Percentiles rank a stretch among this genome's conserved stretches.
Evolutionary conservation across 1,140 invertebrate species (phyloP).

Genomic region (Octopus bimaculoides): DNA sequence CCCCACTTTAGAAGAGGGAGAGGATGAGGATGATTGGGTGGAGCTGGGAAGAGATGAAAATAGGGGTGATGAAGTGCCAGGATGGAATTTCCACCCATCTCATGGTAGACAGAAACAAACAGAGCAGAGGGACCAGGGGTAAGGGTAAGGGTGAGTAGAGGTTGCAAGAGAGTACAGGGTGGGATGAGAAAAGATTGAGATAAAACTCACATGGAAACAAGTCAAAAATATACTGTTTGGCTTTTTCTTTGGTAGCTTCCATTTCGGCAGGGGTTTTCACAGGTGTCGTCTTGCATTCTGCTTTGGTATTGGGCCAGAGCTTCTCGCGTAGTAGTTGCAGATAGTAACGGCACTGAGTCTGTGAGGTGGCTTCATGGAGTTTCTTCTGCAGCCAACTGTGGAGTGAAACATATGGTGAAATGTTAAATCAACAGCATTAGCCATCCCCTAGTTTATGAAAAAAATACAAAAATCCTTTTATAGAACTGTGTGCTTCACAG

Average conservation of each 20-base stretch:
- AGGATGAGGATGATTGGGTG: too few relatives aligned
- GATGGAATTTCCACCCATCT: background rate
- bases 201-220: slow-evolving; percentile 37
- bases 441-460: too few relatives aligned
- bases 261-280: slow-evolving; percentile 30
- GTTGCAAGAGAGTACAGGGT: background rate
- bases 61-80: background rate
- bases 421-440: too few relatives aligned
- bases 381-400: slow-evolving; percentile 35
- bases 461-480: too few relatives aligned
- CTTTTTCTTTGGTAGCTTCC: slow-evolving; percentile 30
- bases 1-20: too few relatives aligned
- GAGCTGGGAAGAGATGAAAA: background rate
- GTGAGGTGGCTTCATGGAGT: slow-evolving; percentile 27
- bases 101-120: background rate
- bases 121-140: background rate
- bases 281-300: slow-evolving; percentile 18
- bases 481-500: too few relatives aligned
- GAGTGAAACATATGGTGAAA: slow-evolving; percentile 1
- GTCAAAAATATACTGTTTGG: slow-evolving; percentile 29
- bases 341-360: slow-evolving; percentile 33
- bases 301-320: slow-evolving; percentile 44
- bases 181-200: background rate
- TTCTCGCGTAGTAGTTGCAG: slow-evolving; percentile 36
- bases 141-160: background rate